These are phyloP conservation scores for Tachyglossus aculeatus DNA, from an alignment of 2,797 vertebrate species.

Conservation along the genomic window DNA sequence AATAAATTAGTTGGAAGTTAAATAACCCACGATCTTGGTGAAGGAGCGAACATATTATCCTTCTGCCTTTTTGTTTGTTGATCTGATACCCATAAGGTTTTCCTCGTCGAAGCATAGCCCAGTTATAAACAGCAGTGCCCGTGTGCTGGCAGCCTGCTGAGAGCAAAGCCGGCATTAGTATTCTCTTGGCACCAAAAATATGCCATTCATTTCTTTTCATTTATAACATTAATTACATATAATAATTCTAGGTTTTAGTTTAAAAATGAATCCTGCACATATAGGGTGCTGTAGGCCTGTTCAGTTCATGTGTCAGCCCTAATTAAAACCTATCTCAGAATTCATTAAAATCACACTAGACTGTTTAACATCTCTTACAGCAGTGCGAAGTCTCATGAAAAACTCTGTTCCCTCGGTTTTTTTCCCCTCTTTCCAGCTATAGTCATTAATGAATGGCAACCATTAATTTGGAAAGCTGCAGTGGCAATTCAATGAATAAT, in stretches of 20 bases:
- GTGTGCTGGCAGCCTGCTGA: background rate
- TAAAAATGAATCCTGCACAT: constrained; percentile 35
- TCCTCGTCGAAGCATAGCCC: background rate
- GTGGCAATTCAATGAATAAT: constrained; percentile 32
- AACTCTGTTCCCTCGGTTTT: background rate
- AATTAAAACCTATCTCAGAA: constrained; percentile 57
- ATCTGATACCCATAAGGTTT: background rate
- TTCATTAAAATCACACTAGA: constrained; percentile 49
- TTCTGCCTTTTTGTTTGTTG: background rate
- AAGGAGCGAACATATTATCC: background rate
- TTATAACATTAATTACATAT: constrained; percentile 47
- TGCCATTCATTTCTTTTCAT: constrained; percentile 41
- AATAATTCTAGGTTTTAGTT: constrained; percentile 44
- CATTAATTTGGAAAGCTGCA: constrained; percentile 45
- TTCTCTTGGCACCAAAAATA: constrained; percentile 25
- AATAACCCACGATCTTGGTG: background rate
- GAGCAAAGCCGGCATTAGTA: constrained; percentile 21
- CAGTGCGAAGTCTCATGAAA: constrained; percentile 19
- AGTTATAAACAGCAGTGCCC: background rate
- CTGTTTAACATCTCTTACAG: constrained; percentile 29
- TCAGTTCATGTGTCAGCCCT: constrained; percentile 39
- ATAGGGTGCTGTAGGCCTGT: background rate
- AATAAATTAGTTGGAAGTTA: background rate
- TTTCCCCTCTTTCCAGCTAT: constrained; percentile 15
- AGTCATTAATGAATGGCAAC: constrained; percentile 61